A percentile compares a stretch with the other conserved stretches of the same genome.
Conservation (phyloP, 2,797 vertebrate genomes). For the Gymnodraco acuticeps region DNA sequence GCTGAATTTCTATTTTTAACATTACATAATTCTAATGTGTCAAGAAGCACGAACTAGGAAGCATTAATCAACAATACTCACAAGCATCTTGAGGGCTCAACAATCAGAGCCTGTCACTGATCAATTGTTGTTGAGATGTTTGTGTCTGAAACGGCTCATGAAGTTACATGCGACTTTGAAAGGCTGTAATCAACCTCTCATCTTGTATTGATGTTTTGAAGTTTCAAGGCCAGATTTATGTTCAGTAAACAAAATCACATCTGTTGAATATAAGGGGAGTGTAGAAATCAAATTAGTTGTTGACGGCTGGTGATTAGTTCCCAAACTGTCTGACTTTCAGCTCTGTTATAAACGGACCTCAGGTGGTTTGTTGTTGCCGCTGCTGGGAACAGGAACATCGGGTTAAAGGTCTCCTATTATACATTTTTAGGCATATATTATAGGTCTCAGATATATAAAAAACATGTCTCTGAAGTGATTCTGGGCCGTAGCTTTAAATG, state of each 20-base stretch:
- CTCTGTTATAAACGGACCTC: constrained; percentile 1
- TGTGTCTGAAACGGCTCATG: constrained; percentile 42
- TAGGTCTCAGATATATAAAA: no score
- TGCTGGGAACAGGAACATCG: neutral
- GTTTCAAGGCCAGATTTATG: constrained; percentile 21
- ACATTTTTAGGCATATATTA: no score
- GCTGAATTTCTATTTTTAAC: neutral
- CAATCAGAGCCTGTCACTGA: constrained; percentile 21
- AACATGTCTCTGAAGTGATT: no score
- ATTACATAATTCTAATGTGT: neutral
- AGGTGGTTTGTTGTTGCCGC: constrained; percentile 2
- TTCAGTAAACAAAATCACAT: constrained; percentile 68
- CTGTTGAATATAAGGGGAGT: constrained; percentile 56
- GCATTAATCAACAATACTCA: constrained; percentile 22
- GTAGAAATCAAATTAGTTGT: constrained; percentile 32
- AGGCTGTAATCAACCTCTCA: constrained; percentile 57
- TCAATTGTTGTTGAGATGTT: constrained; percentile 15
- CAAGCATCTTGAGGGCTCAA: constrained; percentile 22
- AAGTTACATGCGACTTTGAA: constrained; percentile 32
- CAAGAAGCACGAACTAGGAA: neutral
- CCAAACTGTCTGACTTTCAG: constrained; percentile 6
- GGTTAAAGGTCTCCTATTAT: no score
- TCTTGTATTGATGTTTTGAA: constrained; percentile 43
- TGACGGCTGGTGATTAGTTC: constrained; percentile 29
- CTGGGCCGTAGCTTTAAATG: no score